phyloP scores from a whole-genome alignment of 2,113 vertebrate genomes.

The Platysteira castanea region DNA sequence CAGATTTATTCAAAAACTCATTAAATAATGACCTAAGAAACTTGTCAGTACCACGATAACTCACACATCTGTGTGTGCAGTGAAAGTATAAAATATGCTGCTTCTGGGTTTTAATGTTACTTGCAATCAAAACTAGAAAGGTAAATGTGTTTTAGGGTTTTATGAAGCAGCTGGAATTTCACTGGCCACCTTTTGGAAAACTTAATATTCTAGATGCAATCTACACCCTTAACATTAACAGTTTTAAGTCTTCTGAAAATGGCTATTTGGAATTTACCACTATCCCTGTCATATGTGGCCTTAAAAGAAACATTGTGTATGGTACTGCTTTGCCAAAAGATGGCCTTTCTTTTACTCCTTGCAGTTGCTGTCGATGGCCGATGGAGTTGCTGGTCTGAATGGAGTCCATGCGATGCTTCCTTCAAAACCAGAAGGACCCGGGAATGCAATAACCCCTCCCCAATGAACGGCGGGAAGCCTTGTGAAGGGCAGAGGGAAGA shows the following conservation, averaged over 20 bases:
- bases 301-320: background rate
- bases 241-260: background rate
- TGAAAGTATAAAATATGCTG: background rate
- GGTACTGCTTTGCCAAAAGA: background rate
- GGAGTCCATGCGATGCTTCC: conserved; percentile 76
- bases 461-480: conserved; percentile 70
- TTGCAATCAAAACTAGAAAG: background rate
- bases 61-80: background rate
- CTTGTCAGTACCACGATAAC: background rate
- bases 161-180: background rate
- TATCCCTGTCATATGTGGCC: background rate
- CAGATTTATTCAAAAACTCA: background rate
- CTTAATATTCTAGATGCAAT: background rate
- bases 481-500: conserved; percentile 72
- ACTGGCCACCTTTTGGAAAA: background rate
- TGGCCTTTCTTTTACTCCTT: background rate
- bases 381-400: conserved; percentile 91
- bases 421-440: conserved; percentile 79
- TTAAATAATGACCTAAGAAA: background rate
- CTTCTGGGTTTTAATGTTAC: background rate
- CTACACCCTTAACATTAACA: background rate
- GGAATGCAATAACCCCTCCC: conserved; percentile 81
- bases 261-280: background rate
- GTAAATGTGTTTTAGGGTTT: background rate
- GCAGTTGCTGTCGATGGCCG: conserved; percentile 82